Conservation (phyloP, 1,140 invertebrate species). For the Pseudomyrmex concolor region DNA sequence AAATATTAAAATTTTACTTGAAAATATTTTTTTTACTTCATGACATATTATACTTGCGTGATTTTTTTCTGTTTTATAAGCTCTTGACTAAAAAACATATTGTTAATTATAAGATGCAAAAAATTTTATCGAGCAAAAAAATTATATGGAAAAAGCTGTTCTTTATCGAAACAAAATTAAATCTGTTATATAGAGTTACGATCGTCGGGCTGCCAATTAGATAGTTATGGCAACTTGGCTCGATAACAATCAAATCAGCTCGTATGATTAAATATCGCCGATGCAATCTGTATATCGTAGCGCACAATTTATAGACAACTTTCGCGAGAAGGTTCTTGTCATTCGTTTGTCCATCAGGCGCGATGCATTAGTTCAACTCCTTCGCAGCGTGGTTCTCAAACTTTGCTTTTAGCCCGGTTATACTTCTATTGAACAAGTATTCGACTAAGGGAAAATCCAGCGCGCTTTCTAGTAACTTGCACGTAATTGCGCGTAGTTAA, state of each 20-base stretch:
- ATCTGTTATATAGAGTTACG: background rate
- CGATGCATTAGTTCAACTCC: constrained; percentile 68
- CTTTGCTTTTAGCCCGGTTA: constrained; percentile 69
- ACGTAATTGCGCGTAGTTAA: constrained; percentile 28
- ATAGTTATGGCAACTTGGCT: background rate
- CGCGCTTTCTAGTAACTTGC: constrained; percentile 61
- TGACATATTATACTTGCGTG: background rate
- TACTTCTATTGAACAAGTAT: constrained; percentile 53
- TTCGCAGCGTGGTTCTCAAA: constrained; percentile 50
- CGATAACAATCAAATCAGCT: background rate
- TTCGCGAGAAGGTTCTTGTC: constrained; percentile 39
- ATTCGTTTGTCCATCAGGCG: constrained; percentile 52
- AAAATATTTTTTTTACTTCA: background rate
- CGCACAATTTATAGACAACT: constrained; percentile 64
- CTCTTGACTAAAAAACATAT: background rate
- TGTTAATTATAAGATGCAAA: background rate
- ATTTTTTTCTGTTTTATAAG: background rate
- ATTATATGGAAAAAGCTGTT: too few relatives aligned
- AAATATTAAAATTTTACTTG: constrained; percentile 23
- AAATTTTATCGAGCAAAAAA: background rate
- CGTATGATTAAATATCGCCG: constrained; percentile 20
- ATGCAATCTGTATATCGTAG: constrained; percentile 26
- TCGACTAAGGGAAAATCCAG: constrained; percentile 47
- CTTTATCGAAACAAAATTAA: too few relatives aligned
- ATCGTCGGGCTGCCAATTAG: constrained; percentile 6